Base-by-base conservation (phyloP, 2,888 invertebrate genomes). In the Ganaspis brasiliensis region DNA sequence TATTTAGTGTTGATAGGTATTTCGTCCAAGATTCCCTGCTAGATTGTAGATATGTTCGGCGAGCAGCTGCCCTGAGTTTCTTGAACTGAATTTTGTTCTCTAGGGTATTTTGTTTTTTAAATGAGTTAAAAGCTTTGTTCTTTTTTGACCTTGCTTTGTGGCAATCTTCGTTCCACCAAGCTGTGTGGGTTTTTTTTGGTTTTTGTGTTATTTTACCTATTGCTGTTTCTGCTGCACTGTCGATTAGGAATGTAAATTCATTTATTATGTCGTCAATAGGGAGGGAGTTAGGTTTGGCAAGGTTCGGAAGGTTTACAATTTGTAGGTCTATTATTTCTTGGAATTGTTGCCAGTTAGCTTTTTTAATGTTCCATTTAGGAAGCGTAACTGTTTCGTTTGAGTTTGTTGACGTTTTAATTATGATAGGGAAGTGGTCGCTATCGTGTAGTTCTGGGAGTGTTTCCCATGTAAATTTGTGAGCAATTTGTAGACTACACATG, bases 131-230 rank as follows among this genome's bases (percentile, higher is more conserved):
- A 1, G 82, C 78, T 10, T 77, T 73, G 73, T 82, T 82, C 2
- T 35, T 49, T 31, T 75, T 21, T 72, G 63, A 61, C 5, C 76
- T 45, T 0, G 72, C 77, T 49, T 76, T 59, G 16, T 79, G 56
- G 21, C 80, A 79, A 2, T 82, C 70, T 1, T 78, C 19, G 26
- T 81, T 83, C 83, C 82, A 83, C 83, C 84, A 84, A 10, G 77
- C 74, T 6, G 24, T 63, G 6, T 71, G 59, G 12, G 31, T 75
- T 26, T 52, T 76, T 12, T 49, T 31, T 16, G 14, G 10, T 16
- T 14, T 73, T 9, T 19, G 40, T 4, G 16, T 21, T 40, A 9
- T 40, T 40, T 40, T 40, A 2, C 10, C 10, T 3, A 40, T 40
- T 8, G 40, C 2, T 9, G 9, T 40, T 9, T 40, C 12, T 1